Percentiles rank a stretch among this genome's conserved stretches.
Conservation (phyloP, 2,888 invertebrate genomes). For the Apamea monoglypha region DNA sequence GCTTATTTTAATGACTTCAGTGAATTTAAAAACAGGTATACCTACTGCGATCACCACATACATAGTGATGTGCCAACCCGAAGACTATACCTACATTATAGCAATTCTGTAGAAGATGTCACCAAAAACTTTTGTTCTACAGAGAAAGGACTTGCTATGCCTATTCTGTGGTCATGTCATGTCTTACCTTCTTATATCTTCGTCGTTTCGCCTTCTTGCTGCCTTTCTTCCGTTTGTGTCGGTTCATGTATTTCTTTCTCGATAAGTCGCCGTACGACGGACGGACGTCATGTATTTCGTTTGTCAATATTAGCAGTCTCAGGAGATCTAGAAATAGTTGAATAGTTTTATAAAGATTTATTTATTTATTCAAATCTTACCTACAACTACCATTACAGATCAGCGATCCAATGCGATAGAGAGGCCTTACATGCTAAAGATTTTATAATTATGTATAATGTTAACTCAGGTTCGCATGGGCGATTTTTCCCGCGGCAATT, state of each 20-base stretch:
- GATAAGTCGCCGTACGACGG: conserved; percentile 41
- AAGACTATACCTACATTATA: not conserved
- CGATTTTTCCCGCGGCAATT: not conserved
- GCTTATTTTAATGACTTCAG: not conserved
- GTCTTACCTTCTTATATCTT: conserved; percentile 73
- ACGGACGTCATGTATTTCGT: conserved; percentile 47
- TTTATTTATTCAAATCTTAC: too few relatives aligned
- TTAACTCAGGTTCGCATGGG: not conserved
- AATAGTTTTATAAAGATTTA: not conserved
- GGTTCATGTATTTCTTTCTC: conserved; percentile 63
- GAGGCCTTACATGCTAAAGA: too few relatives aligned
- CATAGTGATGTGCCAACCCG: not conserved
- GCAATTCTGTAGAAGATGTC: not conserved
- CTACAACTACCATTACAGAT: too few relatives aligned
- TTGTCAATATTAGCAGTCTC: conserved; percentile 45
- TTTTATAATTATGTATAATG: not conserved
- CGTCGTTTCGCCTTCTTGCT: conserved; percentile 70
- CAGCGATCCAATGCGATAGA: too few relatives aligned
- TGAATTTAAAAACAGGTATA: not conserved
- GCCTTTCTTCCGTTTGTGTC: conserved; percentile 68
- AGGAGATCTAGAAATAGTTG: conserved; percentile 49
- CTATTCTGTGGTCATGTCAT: not conserved
- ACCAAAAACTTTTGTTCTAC: not conserved
- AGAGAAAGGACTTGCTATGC: not conserved
- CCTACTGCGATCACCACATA: not conserved